Evolutionary conservation across 2,888 invertebrate species (phyloP).

Genomic region (Cinara cedri): DNA sequence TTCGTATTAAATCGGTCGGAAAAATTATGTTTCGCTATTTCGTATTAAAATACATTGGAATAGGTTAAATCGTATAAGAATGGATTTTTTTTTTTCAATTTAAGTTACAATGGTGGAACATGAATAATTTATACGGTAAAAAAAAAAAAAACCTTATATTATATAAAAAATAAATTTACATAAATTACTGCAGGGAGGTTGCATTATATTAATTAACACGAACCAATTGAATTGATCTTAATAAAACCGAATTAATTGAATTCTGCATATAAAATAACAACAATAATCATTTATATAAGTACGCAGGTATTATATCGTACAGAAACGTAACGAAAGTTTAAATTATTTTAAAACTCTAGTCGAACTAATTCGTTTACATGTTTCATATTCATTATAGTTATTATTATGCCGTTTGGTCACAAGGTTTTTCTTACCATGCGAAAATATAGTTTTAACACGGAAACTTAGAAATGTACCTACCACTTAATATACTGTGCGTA

Average conservation of each 20-base stretch:
- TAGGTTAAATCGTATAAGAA: too few relatives aligned
- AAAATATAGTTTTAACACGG: background rate
- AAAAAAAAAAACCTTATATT: too few relatives aligned
- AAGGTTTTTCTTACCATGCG: background rate
- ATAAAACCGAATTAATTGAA: constrained; percentile 9
- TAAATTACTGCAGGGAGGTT: too few relatives aligned
- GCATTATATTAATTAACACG: background rate
- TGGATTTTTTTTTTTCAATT: background rate
- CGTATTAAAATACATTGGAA: too few relatives aligned
- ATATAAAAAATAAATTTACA: too few relatives aligned
- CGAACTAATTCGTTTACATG: background rate
- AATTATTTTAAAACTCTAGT: background rate
- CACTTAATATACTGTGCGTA: too few relatives aligned
- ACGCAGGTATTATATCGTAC: too few relatives aligned
- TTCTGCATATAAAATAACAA: background rate
- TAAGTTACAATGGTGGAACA: background rate
- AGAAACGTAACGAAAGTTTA: constrained; percentile 25
- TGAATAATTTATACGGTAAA: too few relatives aligned
- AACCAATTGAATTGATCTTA: background rate
- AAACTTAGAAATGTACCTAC: background rate
- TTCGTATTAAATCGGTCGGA: too few relatives aligned
- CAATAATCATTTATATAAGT: background rate
- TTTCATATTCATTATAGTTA: background rate
- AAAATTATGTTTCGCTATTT: too few relatives aligned
- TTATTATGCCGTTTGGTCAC: background rate